phyloP scores from a whole-genome alignment of 2,797 vertebrate genomes.

The Zalophus californianus region DNA sequence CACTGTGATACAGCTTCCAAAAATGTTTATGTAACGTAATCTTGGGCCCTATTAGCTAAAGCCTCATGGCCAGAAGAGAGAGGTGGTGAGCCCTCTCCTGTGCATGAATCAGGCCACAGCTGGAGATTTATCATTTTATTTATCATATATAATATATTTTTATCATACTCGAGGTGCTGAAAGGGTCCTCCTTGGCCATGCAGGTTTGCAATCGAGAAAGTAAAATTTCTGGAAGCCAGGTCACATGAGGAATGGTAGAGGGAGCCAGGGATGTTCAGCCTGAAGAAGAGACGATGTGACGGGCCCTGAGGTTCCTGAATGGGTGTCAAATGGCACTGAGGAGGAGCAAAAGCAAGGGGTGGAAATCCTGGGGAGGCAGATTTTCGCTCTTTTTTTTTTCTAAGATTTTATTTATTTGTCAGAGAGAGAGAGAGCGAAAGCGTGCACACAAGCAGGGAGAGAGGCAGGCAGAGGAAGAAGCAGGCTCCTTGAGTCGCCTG shows the following conservation, averaged over 20 bases:
- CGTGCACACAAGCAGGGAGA: too few relatives aligned
- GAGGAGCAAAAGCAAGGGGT: not conserved
- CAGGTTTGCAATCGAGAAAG: not conserved
- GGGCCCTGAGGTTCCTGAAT: not conserved
- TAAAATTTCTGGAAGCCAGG: not conserved
- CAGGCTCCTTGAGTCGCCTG: too few relatives aligned
- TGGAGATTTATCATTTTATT: not conserved
- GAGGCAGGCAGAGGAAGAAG: too few relatives aligned
- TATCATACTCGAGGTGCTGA: not conserved
- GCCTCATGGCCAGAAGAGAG: not conserved
- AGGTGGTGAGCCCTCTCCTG: not conserved
- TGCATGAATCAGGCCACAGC: not conserved
- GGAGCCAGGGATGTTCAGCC: not conserved
- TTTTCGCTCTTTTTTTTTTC: not conserved
- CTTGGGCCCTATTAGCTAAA: not conserved
- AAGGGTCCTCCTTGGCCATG: not conserved
- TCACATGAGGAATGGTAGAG: not conserved
- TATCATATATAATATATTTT: not conserved
- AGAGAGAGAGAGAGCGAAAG: too few relatives aligned
- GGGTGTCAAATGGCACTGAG: not conserved
- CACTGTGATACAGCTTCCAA: constrained; percentile 67
- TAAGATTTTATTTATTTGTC: too few relatives aligned
- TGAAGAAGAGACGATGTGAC: not conserved
- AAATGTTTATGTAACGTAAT: constrained; percentile 70
- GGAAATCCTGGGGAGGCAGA: not conserved